Percentiles rank a stretch among this genome's conserved stretches.
Evolutionary conservation across 1,140 invertebrate genomes (phyloP).

Genomic region (Leptestheria dahalacensis): DNA sequence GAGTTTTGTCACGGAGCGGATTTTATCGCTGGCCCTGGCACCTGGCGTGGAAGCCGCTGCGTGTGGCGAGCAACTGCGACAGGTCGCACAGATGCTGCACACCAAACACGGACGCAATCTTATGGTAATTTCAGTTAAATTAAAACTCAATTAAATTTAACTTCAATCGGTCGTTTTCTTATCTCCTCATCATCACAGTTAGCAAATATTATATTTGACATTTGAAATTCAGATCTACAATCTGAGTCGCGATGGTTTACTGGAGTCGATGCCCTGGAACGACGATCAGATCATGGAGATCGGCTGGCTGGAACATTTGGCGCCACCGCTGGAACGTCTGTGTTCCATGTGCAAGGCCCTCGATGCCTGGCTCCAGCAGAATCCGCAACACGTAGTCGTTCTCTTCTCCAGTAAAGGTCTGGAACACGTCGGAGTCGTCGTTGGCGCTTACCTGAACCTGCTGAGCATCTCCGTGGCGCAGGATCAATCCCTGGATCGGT

Average conservation of each 20-base stretch:
- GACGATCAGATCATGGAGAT: conserved; percentile 45
- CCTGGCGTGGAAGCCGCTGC: conserved; percentile 41
- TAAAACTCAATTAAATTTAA: neutral
- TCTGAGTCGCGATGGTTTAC: conserved; percentile 63
- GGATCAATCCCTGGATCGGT: conserved; percentile 72
- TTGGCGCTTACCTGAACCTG: conserved; percentile 80
- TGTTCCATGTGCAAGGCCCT: conserved; percentile 83
- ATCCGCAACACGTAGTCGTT: conserved; percentile 61
- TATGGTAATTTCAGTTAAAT: conserved; percentile 39
- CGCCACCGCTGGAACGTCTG: conserved; percentile 71
- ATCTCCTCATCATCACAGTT: neutral
- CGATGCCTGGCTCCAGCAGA: conserved; percentile 69
- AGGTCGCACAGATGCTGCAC: conserved; percentile 63
- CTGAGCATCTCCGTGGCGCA: conserved; percentile 78
- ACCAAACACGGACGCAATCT: conserved; percentile 75
- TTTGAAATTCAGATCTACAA: conserved; percentile 51
- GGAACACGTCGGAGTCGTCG: conserved; percentile 65
- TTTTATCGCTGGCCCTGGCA: conserved; percentile 66
- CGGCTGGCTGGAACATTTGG: conserved; percentile 69
- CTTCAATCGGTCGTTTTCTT: neutral
- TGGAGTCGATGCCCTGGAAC: conserved; percentile 34
- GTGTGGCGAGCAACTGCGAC: conserved; percentile 40
- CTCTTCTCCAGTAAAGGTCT: conserved; percentile 61
- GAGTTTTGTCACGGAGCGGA: conserved; percentile 72
- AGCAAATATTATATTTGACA: neutral